Evolutionary conservation across 2,888 invertebrate genomes (phyloP).

Genomic region (Drosophila villosipedis): DNA sequence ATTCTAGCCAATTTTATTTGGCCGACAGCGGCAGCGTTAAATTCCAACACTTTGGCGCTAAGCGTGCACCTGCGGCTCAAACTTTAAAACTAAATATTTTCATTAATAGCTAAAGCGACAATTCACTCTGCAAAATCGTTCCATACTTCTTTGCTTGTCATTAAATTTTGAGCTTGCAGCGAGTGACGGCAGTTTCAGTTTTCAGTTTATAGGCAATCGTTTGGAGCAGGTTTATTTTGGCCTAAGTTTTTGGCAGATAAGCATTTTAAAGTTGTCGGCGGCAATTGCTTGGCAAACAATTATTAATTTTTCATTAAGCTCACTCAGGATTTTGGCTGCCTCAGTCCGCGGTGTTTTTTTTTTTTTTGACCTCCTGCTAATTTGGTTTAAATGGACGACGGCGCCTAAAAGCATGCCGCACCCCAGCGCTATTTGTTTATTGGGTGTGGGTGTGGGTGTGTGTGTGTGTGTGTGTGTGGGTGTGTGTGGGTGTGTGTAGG

Average conservation of each 20-base stretch:
- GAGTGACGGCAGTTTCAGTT: constrained; percentile 7
- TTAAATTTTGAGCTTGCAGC: constrained; percentile 61
- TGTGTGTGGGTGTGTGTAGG: constrained; percentile 21
- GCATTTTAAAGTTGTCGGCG: constrained; percentile 49
- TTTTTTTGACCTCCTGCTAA: constrained; percentile 70
- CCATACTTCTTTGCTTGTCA: constrained; percentile 62
- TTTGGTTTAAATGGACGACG: constrained; percentile 71
- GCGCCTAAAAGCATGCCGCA: constrained; percentile 52
- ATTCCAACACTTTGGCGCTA: constrained; percentile 47
- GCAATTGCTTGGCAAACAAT: constrained; percentile 71
- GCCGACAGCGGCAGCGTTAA: constrained; percentile 40
- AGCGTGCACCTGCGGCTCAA: constrained; percentile 70
- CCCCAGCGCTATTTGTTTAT: constrained; percentile 46
- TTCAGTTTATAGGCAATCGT: constrained; percentile 3
- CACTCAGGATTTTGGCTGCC: constrained; percentile 6
- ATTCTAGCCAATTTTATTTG: constrained; percentile 69
- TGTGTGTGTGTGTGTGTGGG: constrained; percentile 11
- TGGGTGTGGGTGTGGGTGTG: neutral
- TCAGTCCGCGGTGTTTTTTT: constrained; percentile 36
- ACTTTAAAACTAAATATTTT: constrained; percentile 66
- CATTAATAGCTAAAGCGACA: constrained; percentile 49
- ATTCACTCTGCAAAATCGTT: constrained; percentile 11
- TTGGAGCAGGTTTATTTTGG: constrained; percentile 10
- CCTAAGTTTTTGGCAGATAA: constrained; percentile 40
- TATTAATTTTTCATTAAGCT: constrained; percentile 69